Evolutionary conservation across 2,888 invertebrate genomes (phyloP).

Genomic region (Monochamus alternatus): DNA sequence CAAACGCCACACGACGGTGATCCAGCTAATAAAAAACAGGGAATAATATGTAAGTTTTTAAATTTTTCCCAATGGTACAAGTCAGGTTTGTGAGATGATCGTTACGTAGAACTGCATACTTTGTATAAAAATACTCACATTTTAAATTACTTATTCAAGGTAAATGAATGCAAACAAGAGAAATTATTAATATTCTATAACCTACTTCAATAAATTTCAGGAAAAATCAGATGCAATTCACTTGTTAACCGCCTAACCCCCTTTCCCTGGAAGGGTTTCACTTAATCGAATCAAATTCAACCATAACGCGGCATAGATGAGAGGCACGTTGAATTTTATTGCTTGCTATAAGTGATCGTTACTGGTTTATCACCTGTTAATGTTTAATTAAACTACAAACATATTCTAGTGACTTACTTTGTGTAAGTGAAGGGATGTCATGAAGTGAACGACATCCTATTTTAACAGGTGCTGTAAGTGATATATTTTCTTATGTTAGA

Average conservation of each 20-base stretch:
- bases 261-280: background rate
- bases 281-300: background rate
- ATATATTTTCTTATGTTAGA: background rate
- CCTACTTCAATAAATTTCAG: background rate
- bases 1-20: too few relatives aligned
- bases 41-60: too few relatives aligned
- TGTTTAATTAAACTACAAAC: background rate
- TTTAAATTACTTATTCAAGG: too few relatives aligned
- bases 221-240: background rate
- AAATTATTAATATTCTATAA: background rate
- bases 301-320: background rate
- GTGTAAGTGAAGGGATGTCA: background rate
- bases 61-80: too few relatives aligned
- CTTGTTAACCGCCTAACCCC: constrained; percentile 8
- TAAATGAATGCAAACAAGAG: background rate
- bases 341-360: background rate
- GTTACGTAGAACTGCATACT: too few relatives aligned
- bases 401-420: background rate
- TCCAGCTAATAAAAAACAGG: too few relatives aligned
- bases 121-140: too few relatives aligned
- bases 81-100: too few relatives aligned
- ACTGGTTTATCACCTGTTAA: background rate
- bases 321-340: background rate
- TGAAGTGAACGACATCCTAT: background rate
- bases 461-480: background rate